phyloP scores from a whole-genome alignment of 2,888 invertebrate genomes.

The Rhorus exstirpatorius region DNA sequence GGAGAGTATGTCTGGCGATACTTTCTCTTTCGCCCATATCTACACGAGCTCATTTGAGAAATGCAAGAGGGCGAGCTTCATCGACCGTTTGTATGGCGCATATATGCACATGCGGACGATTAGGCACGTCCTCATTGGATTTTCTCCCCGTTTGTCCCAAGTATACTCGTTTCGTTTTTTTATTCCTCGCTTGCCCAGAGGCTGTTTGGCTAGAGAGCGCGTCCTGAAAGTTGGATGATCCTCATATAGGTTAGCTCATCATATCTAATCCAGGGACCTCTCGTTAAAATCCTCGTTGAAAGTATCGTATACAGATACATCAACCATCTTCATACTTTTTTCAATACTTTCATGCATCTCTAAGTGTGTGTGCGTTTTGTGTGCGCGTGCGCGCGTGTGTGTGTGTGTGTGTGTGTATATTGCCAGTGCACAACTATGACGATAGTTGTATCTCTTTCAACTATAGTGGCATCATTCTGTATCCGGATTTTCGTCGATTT shows the following conservation, averaged over 20 bases:
- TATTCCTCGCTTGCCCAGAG: constrained; percentile 13
- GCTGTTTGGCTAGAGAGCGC: constrained; percentile 48
- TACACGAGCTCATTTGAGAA: constrained; percentile 12
- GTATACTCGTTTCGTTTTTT: constrained; percentile 27
- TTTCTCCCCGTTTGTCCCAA: neutral
- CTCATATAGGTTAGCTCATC: constrained; percentile 42
- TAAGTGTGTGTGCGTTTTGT: constrained; percentile 18
- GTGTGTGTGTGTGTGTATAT: constrained; percentile 8
- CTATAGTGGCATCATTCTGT: constrained; percentile 69
- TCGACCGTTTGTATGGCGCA: constrained; percentile 13
- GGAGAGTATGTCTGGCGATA: constrained; percentile 45
- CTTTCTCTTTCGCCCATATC: constrained; percentile 80
- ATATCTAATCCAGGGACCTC: constrained; percentile 55
- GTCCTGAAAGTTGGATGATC: constrained; percentile 65
- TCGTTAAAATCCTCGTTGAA: constrained; percentile 64
- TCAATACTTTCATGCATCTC: constrained; percentile 16
- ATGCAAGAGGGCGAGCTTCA: constrained; percentile 60
- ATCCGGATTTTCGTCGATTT: constrained; percentile 67
- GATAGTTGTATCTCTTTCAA: constrained; percentile 27
- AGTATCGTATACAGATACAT: constrained; percentile 34
- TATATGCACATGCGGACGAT: neutral
- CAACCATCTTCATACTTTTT: neutral
- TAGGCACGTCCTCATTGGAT: constrained; percentile 3
- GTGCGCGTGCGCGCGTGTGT: constrained; percentile 16
- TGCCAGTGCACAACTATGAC: too few relatives aligned